Evolutionary conservation across 1,140 invertebrate species (phyloP).

Genomic region (Orussus abietinus): DNA sequence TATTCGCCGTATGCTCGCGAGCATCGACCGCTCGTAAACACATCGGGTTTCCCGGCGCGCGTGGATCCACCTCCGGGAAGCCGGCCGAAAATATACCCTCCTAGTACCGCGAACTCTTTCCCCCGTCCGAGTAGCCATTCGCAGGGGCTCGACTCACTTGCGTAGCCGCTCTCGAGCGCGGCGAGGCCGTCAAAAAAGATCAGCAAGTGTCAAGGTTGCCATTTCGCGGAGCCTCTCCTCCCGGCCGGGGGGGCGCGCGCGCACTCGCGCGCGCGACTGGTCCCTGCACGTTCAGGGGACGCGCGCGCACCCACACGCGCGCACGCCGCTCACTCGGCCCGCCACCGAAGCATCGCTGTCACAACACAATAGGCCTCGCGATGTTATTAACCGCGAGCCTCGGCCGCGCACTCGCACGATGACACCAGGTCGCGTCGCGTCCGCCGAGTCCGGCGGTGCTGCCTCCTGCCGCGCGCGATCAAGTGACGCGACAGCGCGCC

Average conservation of each 20-base stretch:
- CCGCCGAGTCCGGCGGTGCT: too few relatives aligned
- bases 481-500: slow-evolving; percentile 5
- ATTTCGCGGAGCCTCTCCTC: slow-evolving; percentile 32
- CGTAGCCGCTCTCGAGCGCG: too few relatives aligned
- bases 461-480: slow-evolving; percentile 8
- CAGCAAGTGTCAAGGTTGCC: slow-evolving; percentile 49
- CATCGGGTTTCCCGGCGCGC: too few relatives aligned
- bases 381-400: slow-evolving; percentile 28
- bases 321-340: slow-evolving; percentile 4
- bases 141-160: too few relatives aligned
- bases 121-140: too few relatives aligned
- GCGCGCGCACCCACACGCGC: slow-evolving; percentile 1
- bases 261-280: slow-evolving; percentile 6
- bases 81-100: too few relatives aligned
- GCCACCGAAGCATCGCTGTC: slow-evolving; percentile 25
- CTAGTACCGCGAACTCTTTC: too few relatives aligned
- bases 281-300: slow-evolving; percentile 5
- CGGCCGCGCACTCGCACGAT: slow-evolving; percentile 20
- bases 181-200: slow-evolving; percentile 34
- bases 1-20: too few relatives aligned
- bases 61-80: too few relatives aligned
- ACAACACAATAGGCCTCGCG: too few relatives aligned
- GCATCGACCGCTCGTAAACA: too few relatives aligned
- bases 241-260: slow-evolving; percentile 7
- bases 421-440: slow-evolving; percentile 17